phyloP scores from a whole-genome alignment of 2,113 vertebrate species.

The Pterophyllum scalare region DNA sequence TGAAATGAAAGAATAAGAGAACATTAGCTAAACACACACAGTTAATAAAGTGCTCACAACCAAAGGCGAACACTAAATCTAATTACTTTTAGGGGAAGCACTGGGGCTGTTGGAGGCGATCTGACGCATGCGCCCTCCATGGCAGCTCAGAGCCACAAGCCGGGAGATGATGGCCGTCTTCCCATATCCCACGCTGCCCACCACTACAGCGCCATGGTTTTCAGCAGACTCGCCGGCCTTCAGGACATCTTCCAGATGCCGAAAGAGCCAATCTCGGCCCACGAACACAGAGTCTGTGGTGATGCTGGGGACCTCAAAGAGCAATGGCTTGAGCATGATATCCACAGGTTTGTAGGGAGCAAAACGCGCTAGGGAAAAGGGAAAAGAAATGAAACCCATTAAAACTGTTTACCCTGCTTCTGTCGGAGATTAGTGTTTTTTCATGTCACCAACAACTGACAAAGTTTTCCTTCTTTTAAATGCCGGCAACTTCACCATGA shows the following conservation, averaged over 20 bases:
- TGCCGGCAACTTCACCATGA: background rate
- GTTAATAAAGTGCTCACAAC: background rate
- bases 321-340: slow-evolving; percentile 95
- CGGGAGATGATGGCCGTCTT: slow-evolving; percentile 96
- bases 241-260: slow-evolving; percentile 87
- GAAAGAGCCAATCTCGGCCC: slow-evolving; percentile 96
- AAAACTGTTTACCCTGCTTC: background rate
- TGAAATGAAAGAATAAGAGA: background rate
- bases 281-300: slow-evolving; percentile 97
- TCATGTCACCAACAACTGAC: background rate
- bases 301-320: slow-evolving; percentile 99
- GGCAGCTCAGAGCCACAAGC: slow-evolving; percentile 96
- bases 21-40: background rate
- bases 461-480: background rate
- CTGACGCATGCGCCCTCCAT: slow-evolving; percentile 96
- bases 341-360: slow-evolving; percentile 95
- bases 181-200: slow-evolving; percentile 94
- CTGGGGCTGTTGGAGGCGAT: slow-evolving; percentile 93
- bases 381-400: background rate
- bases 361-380: slow-evolving; percentile 84
- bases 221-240: slow-evolving; percentile 79
- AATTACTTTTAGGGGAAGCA: slow-evolving; percentile 88
- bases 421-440: rapidly evolving
- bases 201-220: slow-evolving; percentile 86
- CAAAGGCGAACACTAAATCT: background rate